Evolutionary conservation across 2,797 vertebrate species (phyloP).

Genomic region (Clarias pachynema): DNA sequence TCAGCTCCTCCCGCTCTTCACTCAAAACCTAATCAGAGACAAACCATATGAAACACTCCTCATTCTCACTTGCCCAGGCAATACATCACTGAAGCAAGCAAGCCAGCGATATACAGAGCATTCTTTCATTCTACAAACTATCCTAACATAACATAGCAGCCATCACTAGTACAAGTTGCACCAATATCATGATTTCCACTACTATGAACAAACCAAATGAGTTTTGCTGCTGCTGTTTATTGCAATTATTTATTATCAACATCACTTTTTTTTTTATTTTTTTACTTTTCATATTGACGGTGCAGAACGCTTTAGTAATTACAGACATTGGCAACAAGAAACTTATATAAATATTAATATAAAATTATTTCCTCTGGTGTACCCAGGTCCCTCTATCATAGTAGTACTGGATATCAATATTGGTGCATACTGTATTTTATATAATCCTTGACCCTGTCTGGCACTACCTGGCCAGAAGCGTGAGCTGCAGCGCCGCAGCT

Average conservation of each 20-base stretch:
- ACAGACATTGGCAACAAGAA: not conserved
- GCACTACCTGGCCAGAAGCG: constrained; percentile 37
- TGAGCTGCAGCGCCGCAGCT: constrained; percentile 53
- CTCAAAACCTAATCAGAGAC: constrained; percentile 68
- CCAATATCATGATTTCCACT: not conserved
- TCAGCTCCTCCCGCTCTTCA: constrained; percentile 80
- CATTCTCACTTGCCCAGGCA: not conserved
- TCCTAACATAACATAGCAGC: not conserved
- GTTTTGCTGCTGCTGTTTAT: not conserved
- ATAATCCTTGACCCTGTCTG: not conserved
- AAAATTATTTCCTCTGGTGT: not conserved
- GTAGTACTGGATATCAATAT: not conserved
- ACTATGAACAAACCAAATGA: not conserved
- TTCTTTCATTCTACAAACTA: not conserved
- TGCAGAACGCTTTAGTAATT: not conserved
- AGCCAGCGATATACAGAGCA: not conserved
- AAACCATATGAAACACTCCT: not conserved
- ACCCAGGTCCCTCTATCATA: not conserved
- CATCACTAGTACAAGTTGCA: not conserved
- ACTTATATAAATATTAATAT: not conserved
- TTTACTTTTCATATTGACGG: not conserved
- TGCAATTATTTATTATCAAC: not conserved
- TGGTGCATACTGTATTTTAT: not conserved
- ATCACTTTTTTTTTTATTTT: too few relatives aligned
- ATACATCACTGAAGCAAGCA: constrained; percentile 10